Evolutionary conservation across 2,797 vertebrate genomes (phyloP).

Genomic region (Myotis planiceps): DNA sequence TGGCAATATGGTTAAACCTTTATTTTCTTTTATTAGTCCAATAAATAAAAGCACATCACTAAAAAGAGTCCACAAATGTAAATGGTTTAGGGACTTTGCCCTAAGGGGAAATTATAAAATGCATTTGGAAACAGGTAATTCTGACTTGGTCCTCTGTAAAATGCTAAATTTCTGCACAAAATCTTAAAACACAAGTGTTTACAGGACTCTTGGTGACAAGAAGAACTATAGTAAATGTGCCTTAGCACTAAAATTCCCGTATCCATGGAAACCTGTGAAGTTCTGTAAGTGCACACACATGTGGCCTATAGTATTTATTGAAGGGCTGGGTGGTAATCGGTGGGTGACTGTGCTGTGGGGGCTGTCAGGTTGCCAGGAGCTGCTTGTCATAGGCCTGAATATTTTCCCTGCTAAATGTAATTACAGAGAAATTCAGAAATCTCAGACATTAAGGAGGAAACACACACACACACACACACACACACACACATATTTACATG

Average conservation of each 20-base stretch:
- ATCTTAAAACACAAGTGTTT: slow-evolving; percentile 61
- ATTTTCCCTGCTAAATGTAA: slow-evolving; percentile 22
- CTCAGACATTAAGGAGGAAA: slow-evolving; percentile 36
- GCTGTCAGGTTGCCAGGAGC: background rate
- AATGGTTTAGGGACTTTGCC: background rate
- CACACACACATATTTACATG: background rate
- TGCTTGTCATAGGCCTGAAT: background rate
- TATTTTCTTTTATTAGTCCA: slow-evolving; percentile 54
- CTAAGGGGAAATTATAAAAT: background rate
- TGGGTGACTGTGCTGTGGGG: background rate
- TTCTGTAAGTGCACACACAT: background rate
- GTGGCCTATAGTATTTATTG: slow-evolving; percentile 1
- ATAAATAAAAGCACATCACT: slow-evolving; percentile 41
- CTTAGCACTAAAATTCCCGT: background rate
- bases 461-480: background rate
- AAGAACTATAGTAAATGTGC: slow-evolving; percentile 38
- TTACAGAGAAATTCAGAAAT: slow-evolving; percentile 45
- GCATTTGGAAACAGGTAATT: slow-evolving; percentile 31
- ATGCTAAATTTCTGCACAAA: slow-evolving; percentile 66
- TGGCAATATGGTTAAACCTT: background rate
- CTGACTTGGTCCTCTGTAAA: slow-evolving; percentile 55
- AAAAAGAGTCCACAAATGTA: slow-evolving; percentile 30
- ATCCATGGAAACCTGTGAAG: slow-evolving; percentile 64
- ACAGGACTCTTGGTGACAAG: slow-evolving; percentile 48
- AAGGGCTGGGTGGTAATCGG: background rate